phyloP scores from a whole-genome alignment of 2,113 vertebrate species.

The Agapornis roseicollis region DNA sequence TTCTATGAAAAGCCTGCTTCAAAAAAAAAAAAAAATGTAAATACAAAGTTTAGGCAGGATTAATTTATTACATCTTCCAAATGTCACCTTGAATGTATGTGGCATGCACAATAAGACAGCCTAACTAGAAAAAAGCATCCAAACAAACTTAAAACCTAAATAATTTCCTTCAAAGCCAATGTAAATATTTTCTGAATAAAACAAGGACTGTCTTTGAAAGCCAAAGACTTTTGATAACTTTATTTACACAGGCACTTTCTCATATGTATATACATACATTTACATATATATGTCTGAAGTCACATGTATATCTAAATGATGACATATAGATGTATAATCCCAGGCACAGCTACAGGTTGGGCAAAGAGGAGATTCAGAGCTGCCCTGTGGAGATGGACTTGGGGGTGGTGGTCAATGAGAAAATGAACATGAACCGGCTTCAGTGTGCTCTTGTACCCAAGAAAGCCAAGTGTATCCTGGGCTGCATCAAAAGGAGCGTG shows the following conservation, averaged over 20 bases:
- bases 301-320: neutral
- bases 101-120: neutral
- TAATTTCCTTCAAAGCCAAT: neutral
- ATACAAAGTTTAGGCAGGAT: neutral
- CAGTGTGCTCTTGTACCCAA: too few relatives aligned
- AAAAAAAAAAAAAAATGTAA: neutral
- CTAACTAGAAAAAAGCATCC: neutral
- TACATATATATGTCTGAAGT: neutral
- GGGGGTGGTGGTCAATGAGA: too few relatives aligned
- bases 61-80: neutral
- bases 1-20: neutral
- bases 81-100: neutral
- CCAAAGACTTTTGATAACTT: neutral
- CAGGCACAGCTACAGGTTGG: too few relatives aligned
- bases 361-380: too few relatives aligned
- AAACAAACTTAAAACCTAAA: neutral
- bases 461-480: too few relatives aligned
- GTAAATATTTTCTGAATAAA: neutral
- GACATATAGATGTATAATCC: neutral
- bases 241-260: neutral
- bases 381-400: too few relatives aligned
- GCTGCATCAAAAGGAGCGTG: too few relatives aligned
- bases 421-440: too few relatives aligned
- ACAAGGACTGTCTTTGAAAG: neutral
- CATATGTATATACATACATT: neutral